These are phyloP conservation scores for Pogonomyrmex barbatus DNA, from an alignment of 1,140 invertebrate species.

Conservation along the genomic window DNA sequence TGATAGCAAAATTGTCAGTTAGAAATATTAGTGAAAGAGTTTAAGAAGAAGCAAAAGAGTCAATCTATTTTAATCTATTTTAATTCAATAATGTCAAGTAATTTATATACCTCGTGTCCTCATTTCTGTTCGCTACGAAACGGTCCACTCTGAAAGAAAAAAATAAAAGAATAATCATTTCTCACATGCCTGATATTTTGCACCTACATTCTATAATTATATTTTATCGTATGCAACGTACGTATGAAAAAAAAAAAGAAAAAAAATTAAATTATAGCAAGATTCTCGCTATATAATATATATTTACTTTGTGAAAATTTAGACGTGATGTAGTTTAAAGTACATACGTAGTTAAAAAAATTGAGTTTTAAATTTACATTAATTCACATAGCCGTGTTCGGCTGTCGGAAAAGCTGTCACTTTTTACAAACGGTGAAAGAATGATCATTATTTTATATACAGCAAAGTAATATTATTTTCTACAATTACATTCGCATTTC, in stretches of 20 bases:
- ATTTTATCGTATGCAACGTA: slow-evolving; percentile 11
- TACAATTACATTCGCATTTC: neutral
- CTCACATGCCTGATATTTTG: slow-evolving; percentile 58
- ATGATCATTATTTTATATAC: neutral
- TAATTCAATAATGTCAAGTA: slow-evolving; percentile 31
- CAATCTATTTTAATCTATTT: slow-evolving; percentile 17
- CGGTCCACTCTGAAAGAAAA: slow-evolving; percentile 79
- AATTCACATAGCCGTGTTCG: neutral
- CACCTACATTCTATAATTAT: slow-evolving; percentile 38
- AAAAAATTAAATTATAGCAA: slow-evolving; percentile 7
- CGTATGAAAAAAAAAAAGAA: neutral
- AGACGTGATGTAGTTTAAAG: neutral
- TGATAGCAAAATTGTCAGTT: slow-evolving; percentile 20
- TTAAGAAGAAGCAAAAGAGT: slow-evolving; percentile 1
- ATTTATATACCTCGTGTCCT: slow-evolving; percentile 77
- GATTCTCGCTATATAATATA: neutral
- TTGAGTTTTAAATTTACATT: neutral
- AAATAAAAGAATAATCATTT: slow-evolving; percentile 77
- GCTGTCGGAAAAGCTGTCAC: neutral
- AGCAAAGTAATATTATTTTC: neutral
- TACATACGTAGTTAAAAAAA: neutral
- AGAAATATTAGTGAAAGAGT: neutral
- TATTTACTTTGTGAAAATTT: neutral
- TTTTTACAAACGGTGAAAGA: neutral
- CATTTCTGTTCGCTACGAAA: slow-evolving; percentile 78